Percentiles rank a stretch among this genome's conserved stretches.
These are phyloP conservation scores for Apteryx mantelli DNA, from an alignment of 2,113 vertebrate species.

Conservation along the genomic window DNA sequence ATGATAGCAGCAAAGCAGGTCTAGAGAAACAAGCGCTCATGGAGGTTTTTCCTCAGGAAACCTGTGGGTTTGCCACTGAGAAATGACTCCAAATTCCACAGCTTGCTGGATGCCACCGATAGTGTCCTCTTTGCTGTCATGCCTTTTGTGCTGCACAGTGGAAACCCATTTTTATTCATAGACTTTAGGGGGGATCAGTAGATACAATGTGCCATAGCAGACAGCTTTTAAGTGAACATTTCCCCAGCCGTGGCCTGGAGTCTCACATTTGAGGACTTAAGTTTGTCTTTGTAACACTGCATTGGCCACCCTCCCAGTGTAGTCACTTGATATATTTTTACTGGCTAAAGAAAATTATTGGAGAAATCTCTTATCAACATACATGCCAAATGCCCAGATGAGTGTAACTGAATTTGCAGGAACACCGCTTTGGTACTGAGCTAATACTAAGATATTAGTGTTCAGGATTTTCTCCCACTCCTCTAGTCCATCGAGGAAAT, in stretches of 20 bases:
- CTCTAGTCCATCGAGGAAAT: neutral
- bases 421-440: neutral
- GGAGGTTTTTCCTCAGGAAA: neutral
- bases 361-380: neutral
- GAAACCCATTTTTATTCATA: neutral
- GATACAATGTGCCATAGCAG: rapidly evolving
- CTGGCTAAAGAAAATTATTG: neutral
- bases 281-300: neutral
- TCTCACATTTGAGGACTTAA: neutral
- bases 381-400: neutral
- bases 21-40: neutral
- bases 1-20: neutral
- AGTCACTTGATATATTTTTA: neutral
- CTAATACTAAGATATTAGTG: neutral
- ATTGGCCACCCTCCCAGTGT: neutral
- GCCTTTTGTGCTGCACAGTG: neutral
- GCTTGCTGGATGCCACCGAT: neutral
- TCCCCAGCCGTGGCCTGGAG: neutral
- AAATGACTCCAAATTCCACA: neutral
- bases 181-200: neutral
- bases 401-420: neutral
- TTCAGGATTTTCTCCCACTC: neutral
- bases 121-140: neutral
- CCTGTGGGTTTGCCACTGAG: neutral
- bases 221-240: neutral